Evolutionary conservation across 2,113 vertebrate genomes (phyloP), one percentile per base, ranked within the genome.

Genomic region (Scolopax mira): DNA sequence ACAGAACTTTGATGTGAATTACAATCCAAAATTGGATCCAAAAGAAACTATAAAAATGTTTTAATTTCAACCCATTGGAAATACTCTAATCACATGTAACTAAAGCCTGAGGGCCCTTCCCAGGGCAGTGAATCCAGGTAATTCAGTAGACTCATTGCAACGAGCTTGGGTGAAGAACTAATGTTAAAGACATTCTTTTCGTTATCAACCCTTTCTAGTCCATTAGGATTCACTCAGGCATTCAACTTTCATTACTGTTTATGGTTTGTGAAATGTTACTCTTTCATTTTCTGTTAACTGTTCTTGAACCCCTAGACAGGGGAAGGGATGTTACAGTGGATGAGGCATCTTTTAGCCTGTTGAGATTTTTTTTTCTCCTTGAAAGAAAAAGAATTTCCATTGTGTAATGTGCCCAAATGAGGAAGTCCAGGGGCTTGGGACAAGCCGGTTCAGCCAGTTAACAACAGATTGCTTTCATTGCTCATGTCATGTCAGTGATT

Each of bases 381-480:
- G 51, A 55, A 79, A 28, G 67, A 49, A 42, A 44, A 35, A 72
- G 51, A 57, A 88, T 64, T 54, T 33, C 44, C 30, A 6, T 73
- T 61, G 51, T 90, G 71, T 18, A 46, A 46, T 28, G 31, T 6
- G 39, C 48, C 54, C 22, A 10, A 52, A 79, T 0, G 1, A 83
- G 80, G 74, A 93, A 78, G 88, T 81, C 72, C 60, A 11, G 46
- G 51, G 51, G n/a, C 89, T 90, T 2, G 0, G 71, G 54, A 51
- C 44, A 28, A 39, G 80, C 57, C 3, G 0, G 58, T 48, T 79
- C 71, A 79, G 79, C 18, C 88, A 57, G 93, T 86, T 94, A 94
- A 95, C 72, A 94, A 81, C 62, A 96, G 57, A 64, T 86, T 83
- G 55, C 84, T 95, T 96, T 93, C 88, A 81, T 81, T 83, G 88